Conservation (phyloP, 2,797 vertebrate species). For the Heterohyrax brucei region DNA sequence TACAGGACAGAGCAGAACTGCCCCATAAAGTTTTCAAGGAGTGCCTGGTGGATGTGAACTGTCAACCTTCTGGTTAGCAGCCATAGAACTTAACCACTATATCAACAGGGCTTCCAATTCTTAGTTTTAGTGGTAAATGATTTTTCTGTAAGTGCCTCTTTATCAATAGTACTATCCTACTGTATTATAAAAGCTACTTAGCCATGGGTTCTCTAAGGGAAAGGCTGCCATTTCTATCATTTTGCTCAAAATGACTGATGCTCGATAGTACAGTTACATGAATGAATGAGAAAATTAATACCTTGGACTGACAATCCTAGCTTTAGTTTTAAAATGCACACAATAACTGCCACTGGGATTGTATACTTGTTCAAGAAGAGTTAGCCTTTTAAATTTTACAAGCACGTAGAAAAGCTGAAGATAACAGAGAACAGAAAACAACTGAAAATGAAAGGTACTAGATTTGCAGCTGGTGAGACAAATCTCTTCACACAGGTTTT, state of each 20-base stretch:
- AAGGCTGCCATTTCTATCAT: not conserved
- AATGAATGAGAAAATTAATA: conserved; percentile 40
- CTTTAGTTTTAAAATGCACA: not conserved
- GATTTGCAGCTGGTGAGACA: not conserved
- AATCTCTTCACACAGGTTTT: not conserved
- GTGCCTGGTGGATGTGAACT: no score
- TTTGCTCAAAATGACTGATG: not conserved
- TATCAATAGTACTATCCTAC: not conserved
- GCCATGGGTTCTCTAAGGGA: not conserved
- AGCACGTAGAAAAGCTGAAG: conserved; percentile 17
- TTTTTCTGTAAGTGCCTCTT: not conserved
- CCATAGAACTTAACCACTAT: no score
- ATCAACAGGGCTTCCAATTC: not conserved
- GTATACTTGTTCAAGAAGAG: not conserved
- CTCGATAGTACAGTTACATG: not conserved
- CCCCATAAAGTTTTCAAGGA: no score
- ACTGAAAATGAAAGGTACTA: not conserved
- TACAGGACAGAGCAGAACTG: no score
- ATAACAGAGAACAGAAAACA: not conserved
- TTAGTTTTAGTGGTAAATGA: not conserved
- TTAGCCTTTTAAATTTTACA: not conserved
- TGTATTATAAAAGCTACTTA: conserved; percentile 18
- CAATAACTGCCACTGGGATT: not conserved
- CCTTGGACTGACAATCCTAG: not conserved
- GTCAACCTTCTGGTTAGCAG: no score